These are phyloP conservation scores for Alfaro cultratus DNA, from an alignment of 2,797 vertebrate species.

Conservation along the genomic window DNA sequence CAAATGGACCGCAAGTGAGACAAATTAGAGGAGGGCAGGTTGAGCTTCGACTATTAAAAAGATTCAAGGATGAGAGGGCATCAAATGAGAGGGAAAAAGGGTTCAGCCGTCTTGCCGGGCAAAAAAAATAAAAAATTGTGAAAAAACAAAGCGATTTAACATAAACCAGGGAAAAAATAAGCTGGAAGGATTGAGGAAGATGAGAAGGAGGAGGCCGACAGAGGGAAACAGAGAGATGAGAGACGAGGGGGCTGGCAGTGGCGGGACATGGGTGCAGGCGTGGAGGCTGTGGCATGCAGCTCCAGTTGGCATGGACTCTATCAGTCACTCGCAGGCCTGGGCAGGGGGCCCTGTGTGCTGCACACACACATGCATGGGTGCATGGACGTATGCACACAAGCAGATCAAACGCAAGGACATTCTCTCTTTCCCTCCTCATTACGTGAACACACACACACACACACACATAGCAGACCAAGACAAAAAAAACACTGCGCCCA, in stretches of 20 bases:
- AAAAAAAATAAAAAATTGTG: slow-evolving; percentile 1
- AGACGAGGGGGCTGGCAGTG: slow-evolving; percentile 57
- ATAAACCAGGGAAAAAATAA: slow-evolving; percentile 38
- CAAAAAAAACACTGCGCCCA: slow-evolving; percentile 62
- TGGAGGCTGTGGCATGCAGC: slow-evolving; percentile 70
- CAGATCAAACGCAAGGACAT: slow-evolving; percentile 73
- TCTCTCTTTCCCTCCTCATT: slow-evolving; percentile 48
- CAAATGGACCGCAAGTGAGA: slow-evolving; percentile 39
- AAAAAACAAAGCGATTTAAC: slow-evolving; percentile 52
- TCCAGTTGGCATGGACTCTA: slow-evolving; percentile 77
- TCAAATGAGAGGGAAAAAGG: slow-evolving; percentile 27
- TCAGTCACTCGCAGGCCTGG: slow-evolving; percentile 77
- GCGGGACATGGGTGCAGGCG: slow-evolving; percentile 65
- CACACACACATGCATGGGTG: slow-evolving; percentile 31
- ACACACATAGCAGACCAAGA: slow-evolving; percentile 37
- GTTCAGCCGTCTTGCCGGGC: slow-evolving; percentile 27
- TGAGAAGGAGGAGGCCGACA: slow-evolving; percentile 24
- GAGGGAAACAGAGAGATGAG: slow-evolving; percentile 46
- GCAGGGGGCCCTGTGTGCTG: slow-evolving; percentile 69
- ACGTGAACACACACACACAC: slow-evolving; percentile 46
- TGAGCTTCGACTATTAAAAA: slow-evolving; percentile 36
- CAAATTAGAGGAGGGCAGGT: slow-evolving; percentile 51
- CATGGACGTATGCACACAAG: slow-evolving; percentile 35
- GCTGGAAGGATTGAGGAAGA: slow-evolving; percentile 20
- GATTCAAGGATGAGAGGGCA: slow-evolving; percentile 49